phyloP scores from a whole-genome alignment of 2,113 vertebrate species.

The Chroicocephalus ridibundus region DNA sequence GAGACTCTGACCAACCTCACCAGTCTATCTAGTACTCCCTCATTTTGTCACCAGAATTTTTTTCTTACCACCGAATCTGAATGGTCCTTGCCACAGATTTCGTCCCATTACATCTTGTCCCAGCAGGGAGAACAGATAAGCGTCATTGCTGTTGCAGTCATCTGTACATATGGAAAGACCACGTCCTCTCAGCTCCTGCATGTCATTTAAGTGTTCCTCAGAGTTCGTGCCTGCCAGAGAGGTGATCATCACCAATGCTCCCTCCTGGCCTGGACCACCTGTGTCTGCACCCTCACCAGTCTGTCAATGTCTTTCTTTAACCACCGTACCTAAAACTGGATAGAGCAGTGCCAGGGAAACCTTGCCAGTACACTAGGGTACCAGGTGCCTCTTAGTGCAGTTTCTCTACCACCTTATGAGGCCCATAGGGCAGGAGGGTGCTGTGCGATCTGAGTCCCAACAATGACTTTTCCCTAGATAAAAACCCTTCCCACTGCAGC shows the following conservation, averaged over 20 bases:
- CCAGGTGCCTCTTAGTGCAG: background rate
- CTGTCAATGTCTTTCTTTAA: background rate
- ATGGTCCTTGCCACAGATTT: background rate
- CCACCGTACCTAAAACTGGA: background rate
- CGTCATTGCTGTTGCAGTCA: accelerated
- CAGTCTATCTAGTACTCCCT: background rate
- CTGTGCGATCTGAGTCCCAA: background rate
- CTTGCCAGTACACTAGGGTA: background rate
- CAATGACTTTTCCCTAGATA: background rate
- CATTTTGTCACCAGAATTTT: background rate
- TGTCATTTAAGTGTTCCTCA: background rate
- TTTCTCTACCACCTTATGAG: background rate
- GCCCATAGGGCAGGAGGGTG: background rate
- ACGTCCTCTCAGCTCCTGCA: background rate
- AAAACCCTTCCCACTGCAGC: background rate
- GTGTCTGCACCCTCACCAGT: background rate
- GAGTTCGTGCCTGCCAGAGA: background rate
- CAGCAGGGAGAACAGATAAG: background rate
- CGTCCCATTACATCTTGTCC: background rate
- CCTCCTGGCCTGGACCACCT: background rate
- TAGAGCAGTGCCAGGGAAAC: background rate
- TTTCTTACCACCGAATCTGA: background rate
- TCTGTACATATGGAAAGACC: background rate
- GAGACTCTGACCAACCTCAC: background rate
- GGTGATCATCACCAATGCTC: background rate